Conservation (phyloP, 2,888 invertebrate species). For the Neoaliturus tenellus region DNA sequence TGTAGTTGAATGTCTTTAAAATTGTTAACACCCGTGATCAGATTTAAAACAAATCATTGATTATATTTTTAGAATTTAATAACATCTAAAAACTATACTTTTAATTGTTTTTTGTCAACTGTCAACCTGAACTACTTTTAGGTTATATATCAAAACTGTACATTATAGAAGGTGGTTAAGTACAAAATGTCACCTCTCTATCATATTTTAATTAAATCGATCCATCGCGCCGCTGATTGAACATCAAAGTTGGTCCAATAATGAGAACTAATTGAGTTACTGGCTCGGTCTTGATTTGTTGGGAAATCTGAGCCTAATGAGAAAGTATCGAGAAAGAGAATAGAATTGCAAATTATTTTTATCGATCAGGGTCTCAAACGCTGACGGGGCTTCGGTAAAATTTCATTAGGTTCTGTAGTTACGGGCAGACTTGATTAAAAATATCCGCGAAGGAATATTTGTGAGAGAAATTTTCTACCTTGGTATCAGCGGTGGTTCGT, state of each 20-base stretch:
- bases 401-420: conserved; percentile 31
- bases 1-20: no score
- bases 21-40: no score
- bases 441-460: conserved; percentile 14
- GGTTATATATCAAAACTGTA: no score
- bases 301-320: conserved; percentile 35
- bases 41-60: no score
- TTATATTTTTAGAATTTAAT: no score
- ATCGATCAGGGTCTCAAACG: conserved; percentile 15
- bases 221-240: conserved; percentile 1
- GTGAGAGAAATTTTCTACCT: neutral
- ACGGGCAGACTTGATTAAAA: conserved; percentile 28
- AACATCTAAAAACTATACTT: no score
- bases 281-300: conserved; percentile 16
- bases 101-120: no score
- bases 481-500: neutral
- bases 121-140: no score
- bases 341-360: conserved; percentile 45
- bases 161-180: no score
- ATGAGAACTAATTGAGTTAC: conserved; percentile 39
- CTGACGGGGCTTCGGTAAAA: conserved; percentile 18
- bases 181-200: neutral
- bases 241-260: conserved; percentile 41
- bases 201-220: conserved; percentile 16
- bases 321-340: conserved; percentile 42